phyloP scores from a whole-genome alignment of 1,140 invertebrate species.

The fruit fly (Drosophila melanogaster) region Release_6_plus_ISO1_MT NT_033777.3:14589001-14589500 shows the following conservation, averaged over 20 bases:
- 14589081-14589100: too few relatives aligned
- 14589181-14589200: conserved; percentile 60
- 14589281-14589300: conserved; percentile 55
- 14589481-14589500: conserved; percentile 80
- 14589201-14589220: conserved; percentile 4
- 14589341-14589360: conserved; percentile 33
- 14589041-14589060: too few relatives aligned
- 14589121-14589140: too few relatives aligned
- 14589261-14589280: conserved; percentile 68
- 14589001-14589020: conserved; percentile 10
- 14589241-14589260: conserved; percentile 70
- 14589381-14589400: conserved; percentile 28
- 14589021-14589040: conserved; percentile 9
- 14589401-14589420: conserved; percentile 71
- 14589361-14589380: conserved; percentile 45
- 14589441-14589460: background rate
- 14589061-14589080: too few relatives aligned
- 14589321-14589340: conserved; percentile 11
- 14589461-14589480: conserved; percentile 61
- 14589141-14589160: background rate
- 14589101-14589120: too few relatives aligned
- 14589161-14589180: background rate
- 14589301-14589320: background rate
- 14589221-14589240: background rate
- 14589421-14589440: conserved; percentile 6